Percentiles rank a stretch among this genome's conserved stretches.
These are phyloP conservation scores for Drosophila anceps DNA, from an alignment of 2,888 invertebrate genomes.

Conservation along the genomic window DNA sequence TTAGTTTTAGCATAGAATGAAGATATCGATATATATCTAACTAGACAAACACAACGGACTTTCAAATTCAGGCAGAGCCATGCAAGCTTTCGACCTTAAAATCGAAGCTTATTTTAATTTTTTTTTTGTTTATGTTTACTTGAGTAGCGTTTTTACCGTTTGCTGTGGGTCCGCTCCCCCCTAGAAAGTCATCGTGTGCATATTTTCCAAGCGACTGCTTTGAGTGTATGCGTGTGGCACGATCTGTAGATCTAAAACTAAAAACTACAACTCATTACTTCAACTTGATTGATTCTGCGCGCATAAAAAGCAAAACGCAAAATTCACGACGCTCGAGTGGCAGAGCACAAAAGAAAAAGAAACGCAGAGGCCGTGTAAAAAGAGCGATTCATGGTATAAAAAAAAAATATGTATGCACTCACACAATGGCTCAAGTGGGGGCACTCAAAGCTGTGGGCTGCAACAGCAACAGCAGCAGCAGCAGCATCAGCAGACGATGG, in stretches of 20 bases:
- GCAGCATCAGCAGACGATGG: slow-evolving; percentile 9
- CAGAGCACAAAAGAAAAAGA: slow-evolving; percentile 40
- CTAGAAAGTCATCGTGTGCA: slow-evolving; percentile 34
- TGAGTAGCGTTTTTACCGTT: slow-evolving; percentile 23
- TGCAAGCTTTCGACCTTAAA: slow-evolving; percentile 4
- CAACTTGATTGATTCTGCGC: slow-evolving; percentile 64
- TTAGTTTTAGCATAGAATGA: background rate
- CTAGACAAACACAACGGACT: background rate
- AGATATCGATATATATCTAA: background rate
- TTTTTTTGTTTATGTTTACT: slow-evolving; percentile 38
- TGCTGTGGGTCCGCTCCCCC: slow-evolving; percentile 4
- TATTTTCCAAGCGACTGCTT: slow-evolving; percentile 33
- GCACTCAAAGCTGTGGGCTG: slow-evolving; percentile 47
- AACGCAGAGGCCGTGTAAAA: slow-evolving; percentile 32
- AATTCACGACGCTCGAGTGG: slow-evolving; percentile 43
- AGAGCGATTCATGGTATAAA: slow-evolving; percentile 27
- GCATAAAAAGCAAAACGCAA: slow-evolving; percentile 47
- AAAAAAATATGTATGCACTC: slow-evolving; percentile 37
- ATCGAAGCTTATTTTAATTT: background rate
- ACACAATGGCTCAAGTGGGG: slow-evolving; percentile 56
- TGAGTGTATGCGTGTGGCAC: slow-evolving; percentile 4
- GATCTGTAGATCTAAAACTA: slow-evolving; percentile 31
- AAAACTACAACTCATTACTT: slow-evolving; percentile 73
- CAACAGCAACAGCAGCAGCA: slow-evolving; percentile 22
- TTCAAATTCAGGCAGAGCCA: background rate